These are phyloP conservation scores for Syngnathus acus DNA, from an alignment of 2,797 vertebrate genomes.

Conservation along the genomic window DNA sequence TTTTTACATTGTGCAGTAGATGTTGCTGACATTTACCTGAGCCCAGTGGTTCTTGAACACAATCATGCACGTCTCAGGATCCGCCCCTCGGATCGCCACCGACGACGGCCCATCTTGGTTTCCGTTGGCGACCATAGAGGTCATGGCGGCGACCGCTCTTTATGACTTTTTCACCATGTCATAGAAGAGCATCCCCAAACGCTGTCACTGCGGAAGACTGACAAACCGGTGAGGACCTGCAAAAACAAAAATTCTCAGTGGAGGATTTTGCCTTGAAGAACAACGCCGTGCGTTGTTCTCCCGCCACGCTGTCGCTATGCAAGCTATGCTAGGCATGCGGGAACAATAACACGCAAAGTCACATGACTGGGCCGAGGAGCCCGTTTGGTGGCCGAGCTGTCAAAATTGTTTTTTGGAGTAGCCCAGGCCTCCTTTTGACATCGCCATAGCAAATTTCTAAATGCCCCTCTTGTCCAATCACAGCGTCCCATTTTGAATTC, in stretches of 20 bases:
- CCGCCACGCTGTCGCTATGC: conserved; percentile 41
- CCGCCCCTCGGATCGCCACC: conserved; percentile 82
- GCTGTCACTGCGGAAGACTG: conserved; percentile 27
- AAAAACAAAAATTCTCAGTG: conserved; percentile 6
- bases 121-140: conserved; percentile 80
- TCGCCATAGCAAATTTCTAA: conserved; percentile 25
- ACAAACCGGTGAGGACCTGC: conserved; percentile 41
- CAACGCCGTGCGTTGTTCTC: conserved; percentile 2
- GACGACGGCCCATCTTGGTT: conserved; percentile 73
- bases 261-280: conserved; percentile 12
- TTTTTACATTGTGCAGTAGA: too few relatives aligned
- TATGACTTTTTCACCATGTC: conserved; percentile 76
- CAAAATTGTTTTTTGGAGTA: conserved; percentile 38
- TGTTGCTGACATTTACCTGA: conserved; percentile 73
- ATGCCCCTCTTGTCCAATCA: conserved; percentile 36
- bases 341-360: conserved; percentile 47
- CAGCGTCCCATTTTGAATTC: not conserved
- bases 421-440: conserved; percentile 17
- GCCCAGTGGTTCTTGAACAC: conserved; percentile 99
- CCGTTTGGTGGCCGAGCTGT: conserved; percentile 26
- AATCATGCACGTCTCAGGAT: conserved; percentile 98
- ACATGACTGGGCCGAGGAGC: conserved; percentile 14
- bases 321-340: conserved; percentile 62
- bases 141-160: conserved; percentile 67
- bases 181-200: conserved; percentile 38